Conservation (phyloP, 2,797 vertebrate species). For the Enteromius mattozi region DNA sequence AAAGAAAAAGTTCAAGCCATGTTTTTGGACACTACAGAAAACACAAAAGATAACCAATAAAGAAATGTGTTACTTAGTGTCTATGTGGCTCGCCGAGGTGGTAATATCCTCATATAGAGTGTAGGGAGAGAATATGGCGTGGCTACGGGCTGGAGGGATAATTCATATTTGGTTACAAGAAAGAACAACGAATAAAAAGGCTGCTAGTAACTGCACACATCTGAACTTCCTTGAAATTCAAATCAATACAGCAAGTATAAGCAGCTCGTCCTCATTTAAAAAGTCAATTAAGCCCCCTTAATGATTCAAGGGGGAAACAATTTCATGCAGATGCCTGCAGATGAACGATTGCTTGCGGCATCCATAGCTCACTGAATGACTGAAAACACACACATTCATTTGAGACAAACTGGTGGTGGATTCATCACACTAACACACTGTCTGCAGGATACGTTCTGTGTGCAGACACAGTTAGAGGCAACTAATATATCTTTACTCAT, state of each 20-base stretch:
- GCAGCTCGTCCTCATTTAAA: conserved; percentile 38
- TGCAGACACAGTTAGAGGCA: conserved; percentile 10
- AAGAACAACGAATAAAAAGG: not conserved
- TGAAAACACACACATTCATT: conserved; percentile 14
- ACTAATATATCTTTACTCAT: conserved; percentile 26
- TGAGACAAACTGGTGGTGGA: not conserved
- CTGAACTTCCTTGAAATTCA: conserved; percentile 21
- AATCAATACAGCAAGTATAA: conserved; percentile 37
- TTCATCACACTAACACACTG: conserved; percentile 14
- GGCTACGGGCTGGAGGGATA: not conserved
- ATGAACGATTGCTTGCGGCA: conserved; percentile 21
- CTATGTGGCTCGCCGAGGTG: not conserved
- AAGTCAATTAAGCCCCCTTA: conserved; percentile 37
- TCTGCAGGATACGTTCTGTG: not conserved
- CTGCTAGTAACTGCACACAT: not conserved
- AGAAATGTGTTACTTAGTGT: not conserved
- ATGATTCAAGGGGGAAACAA: conserved; percentile 28
- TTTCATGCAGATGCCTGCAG: conserved; percentile 25
- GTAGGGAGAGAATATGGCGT: not conserved
- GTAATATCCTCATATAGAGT: not conserved
- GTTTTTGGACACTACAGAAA: not conserved
- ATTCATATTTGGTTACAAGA: not conserved
- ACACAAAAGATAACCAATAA: not conserved
- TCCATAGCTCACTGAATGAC: conserved; percentile 15
- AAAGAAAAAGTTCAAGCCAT: not conserved